Evolutionary conservation across 2,797 vertebrate genomes (phyloP).

Genomic region (Enteromius argenteus): DNA sequence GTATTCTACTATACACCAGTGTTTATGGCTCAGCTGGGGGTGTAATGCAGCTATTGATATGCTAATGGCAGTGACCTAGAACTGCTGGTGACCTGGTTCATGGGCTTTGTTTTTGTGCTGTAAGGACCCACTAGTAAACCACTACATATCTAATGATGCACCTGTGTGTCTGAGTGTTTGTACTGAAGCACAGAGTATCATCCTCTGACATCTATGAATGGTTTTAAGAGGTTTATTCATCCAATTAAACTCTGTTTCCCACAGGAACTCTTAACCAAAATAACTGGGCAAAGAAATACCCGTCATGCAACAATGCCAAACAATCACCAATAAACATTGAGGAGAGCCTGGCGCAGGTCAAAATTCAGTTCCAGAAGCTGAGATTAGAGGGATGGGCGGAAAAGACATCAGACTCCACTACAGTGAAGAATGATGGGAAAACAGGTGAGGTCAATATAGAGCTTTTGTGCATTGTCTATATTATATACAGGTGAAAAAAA

Average conservation of each 20-base stretch:
- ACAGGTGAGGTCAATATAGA: conserved; percentile 81
- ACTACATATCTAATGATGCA: conserved; percentile 34
- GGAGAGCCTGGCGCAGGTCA: conserved; percentile 90
- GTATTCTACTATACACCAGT: conserved; percentile 16
- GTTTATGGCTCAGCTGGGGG: conserved; percentile 33
- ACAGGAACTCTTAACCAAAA: conserved; percentile 94
- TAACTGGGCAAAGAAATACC: conserved; percentile 94
- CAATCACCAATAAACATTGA: conserved; percentile 97
- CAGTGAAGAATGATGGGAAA: conserved; percentile 93
- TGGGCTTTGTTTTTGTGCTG: conserved; percentile 35
- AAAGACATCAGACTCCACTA: conserved; percentile 80
- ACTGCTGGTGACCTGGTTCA: conserved; percentile 54
- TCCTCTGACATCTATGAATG: background rate
- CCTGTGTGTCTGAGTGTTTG: conserved; percentile 22
- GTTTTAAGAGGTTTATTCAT: conserved; percentile 1
- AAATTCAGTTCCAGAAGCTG: conserved; percentile 90
- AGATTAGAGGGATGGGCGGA: conserved; percentile 90
- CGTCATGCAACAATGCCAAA: conserved; percentile 92
- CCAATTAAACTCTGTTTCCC: background rate
- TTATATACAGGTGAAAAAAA: background rate
- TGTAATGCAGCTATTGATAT: conserved; percentile 56
- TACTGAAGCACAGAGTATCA: background rate
- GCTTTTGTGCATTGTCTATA: background rate
- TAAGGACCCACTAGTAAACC: conserved; percentile 28
- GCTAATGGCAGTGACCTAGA: conserved; percentile 57